Percentiles rank a stretch among this genome's conserved stretches.
Evolutionary conservation across 2,888 invertebrate genomes (phyloP).

Genomic region (Drosophila paranaensis): DNA sequence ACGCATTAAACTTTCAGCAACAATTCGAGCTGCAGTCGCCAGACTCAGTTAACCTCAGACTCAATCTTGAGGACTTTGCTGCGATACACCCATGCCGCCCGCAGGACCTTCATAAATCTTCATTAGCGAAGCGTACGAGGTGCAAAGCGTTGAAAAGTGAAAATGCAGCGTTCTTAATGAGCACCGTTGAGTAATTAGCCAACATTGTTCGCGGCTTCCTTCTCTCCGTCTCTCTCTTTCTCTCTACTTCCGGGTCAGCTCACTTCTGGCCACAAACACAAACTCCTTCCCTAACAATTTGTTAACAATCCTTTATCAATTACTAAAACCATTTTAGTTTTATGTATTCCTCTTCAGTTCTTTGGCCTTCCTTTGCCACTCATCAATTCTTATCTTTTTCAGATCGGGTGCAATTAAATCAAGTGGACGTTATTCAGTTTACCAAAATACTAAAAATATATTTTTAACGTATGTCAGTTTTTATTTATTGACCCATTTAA

Average conservation of each 20-base stretch:
- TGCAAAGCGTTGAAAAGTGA: constrained; percentile 79
- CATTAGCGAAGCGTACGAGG: constrained; percentile 64
- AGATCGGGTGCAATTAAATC: neutral
- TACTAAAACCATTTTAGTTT: constrained; percentile 27
- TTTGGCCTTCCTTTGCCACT: neutral
- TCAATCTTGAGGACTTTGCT: constrained; percentile 46
- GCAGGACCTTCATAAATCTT: constrained; percentile 74
- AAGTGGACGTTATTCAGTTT: neutral
- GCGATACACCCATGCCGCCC: neutral
- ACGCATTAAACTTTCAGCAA: constrained; percentile 73
- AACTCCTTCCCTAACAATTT: constrained; percentile 25
- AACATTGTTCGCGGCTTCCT: constrained; percentile 71
- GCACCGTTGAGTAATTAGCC: constrained; percentile 78
- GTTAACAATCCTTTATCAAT: constrained; percentile 72
- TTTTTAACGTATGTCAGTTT: neutral
- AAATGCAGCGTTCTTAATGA: constrained; percentile 78
- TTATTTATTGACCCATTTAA: neutral
- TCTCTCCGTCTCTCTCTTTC: constrained; percentile 8
- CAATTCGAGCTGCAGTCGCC: constrained; percentile 37
- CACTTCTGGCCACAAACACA: constrained; percentile 20
- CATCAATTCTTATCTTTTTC: neutral
- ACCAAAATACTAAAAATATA: neutral
- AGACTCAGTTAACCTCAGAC: constrained; percentile 57
- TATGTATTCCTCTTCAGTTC: neutral
- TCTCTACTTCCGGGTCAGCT: constrained; percentile 24